Conservation (phyloP, 2,888 invertebrate species). For the Pasiphila rectangulata region DNA sequence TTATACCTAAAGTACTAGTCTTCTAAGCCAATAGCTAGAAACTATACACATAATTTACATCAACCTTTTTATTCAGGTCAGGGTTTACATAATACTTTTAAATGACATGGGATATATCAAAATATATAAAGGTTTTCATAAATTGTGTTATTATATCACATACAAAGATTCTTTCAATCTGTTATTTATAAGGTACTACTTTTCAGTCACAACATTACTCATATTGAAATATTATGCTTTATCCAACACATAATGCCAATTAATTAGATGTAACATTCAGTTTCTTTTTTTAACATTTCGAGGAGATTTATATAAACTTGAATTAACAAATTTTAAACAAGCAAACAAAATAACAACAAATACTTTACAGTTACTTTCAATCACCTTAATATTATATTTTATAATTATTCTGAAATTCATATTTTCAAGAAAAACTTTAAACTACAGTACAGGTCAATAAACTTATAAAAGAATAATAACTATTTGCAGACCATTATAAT, state of each 20-base stretch:
- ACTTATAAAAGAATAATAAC: constrained; percentile 16
- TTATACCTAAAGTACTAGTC: not conserved
- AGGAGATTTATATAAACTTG: not conserved
- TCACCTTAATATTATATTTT: not conserved
- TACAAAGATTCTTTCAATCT: not conserved
- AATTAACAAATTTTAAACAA: constrained; percentile 5
- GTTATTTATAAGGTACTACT: not conserved
- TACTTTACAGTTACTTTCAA: not conserved
- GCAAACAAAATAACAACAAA: constrained; percentile 2
- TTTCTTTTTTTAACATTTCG: too few relatives aligned
- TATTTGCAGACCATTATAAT: constrained; percentile 22
- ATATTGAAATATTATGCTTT: not conserved
- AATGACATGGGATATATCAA: not conserved
- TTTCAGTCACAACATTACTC: not conserved
- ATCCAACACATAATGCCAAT: not conserved
- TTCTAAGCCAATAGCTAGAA: constrained; percentile 5
- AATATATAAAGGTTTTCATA: not conserved
- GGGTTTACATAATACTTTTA: not conserved
- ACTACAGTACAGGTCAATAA: constrained; percentile 17
- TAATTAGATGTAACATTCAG: too few relatives aligned
- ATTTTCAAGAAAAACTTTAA: constrained; percentile 7
- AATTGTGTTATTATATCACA: constrained; percentile 11
- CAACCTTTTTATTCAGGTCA: constrained; percentile 4
- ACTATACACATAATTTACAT: constrained; percentile 15
- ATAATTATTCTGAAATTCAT: not conserved